Evolutionary conservation across 2,797 vertebrate genomes (phyloP).

Genomic region (Trachops cirrhosus): DNA sequence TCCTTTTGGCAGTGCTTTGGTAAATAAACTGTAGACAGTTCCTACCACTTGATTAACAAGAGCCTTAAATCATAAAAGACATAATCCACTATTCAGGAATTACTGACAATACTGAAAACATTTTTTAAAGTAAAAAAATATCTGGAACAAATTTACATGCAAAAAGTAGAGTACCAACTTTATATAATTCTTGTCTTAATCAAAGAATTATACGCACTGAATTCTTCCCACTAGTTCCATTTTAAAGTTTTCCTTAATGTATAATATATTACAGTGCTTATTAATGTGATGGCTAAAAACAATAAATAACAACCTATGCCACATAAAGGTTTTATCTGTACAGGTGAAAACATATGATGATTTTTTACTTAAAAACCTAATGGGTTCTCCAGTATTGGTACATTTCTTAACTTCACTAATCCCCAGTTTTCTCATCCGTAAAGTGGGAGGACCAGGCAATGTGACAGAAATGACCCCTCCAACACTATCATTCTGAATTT

Average conservation of each 20-base stretch:
- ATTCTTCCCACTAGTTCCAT: background rate
- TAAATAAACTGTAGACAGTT: constrained; percentile 72
- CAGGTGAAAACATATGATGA: background rate
- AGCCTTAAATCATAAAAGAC: constrained; percentile 69
- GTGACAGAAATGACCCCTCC: too few species aligned
- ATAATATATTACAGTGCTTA: background rate
- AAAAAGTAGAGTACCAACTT: background rate
- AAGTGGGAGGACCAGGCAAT: background rate
- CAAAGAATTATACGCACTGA: background rate
- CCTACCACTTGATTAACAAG: constrained; percentile 81
- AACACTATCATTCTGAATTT: background rate
- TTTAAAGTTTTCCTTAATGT: background rate
- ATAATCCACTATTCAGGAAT: background rate
- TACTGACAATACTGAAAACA: background rate
- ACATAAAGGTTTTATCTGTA: background rate
- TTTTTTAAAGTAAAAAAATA: background rate
- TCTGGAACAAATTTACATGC: background rate
- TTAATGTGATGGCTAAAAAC: background rate
- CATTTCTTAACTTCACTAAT: background rate
- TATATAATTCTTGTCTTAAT: background rate
- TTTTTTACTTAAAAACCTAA: background rate
- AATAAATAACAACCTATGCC: background rate
- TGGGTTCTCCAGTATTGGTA: background rate
- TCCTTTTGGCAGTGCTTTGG: constrained; percentile 73
- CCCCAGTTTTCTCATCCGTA: background rate